Conservation (phyloP, 2,888 invertebrate species). For the Eupeodes latifasciatus region DNA sequence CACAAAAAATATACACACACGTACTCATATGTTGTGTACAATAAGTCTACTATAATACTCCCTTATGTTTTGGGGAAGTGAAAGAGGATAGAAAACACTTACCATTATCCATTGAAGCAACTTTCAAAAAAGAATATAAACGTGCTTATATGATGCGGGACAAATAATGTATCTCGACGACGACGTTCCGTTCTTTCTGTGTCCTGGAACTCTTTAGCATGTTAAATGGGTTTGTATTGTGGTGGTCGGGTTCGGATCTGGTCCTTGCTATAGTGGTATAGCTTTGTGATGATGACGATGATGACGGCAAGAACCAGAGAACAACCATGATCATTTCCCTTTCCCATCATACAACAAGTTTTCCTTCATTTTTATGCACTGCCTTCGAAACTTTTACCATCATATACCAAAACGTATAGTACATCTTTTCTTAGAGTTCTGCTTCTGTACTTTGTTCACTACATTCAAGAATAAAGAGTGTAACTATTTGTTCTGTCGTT, state of each 20-base stretch:
- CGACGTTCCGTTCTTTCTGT: too few relatives aligned
- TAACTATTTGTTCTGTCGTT: constrained; percentile 50
- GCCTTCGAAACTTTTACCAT: constrained; percentile 53
- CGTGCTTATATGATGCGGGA: constrained; percentile 56
- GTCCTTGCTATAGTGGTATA: background rate
- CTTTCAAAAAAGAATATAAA: constrained; percentile 57
- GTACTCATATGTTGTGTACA: background rate
- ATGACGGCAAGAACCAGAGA: constrained; percentile 14
- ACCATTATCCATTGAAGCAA: constrained; percentile 64
- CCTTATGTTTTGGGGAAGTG: constrained; percentile 11
- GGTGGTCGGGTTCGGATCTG: constrained; percentile 4
- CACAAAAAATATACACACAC: background rate
- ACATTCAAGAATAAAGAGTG: background rate
- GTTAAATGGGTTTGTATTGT: constrained; percentile 30
- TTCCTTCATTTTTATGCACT: constrained; percentile 69
- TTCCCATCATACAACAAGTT: constrained; percentile 45
- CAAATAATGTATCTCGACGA: constrained; percentile 40
- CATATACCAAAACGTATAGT: constrained; percentile 1
- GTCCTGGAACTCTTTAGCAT: constrained; percentile 24
- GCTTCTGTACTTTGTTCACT: background rate
- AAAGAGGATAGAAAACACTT: constrained; percentile 58
- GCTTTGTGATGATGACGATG: constrained; percentile 18
- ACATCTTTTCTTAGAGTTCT: constrained; percentile 14
- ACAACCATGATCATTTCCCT: constrained; percentile 64
- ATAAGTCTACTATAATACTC: background rate